Evolutionary conservation across 2,888 invertebrate species (phyloP).

Genomic region (Pristionchus japonicus): DNA sequence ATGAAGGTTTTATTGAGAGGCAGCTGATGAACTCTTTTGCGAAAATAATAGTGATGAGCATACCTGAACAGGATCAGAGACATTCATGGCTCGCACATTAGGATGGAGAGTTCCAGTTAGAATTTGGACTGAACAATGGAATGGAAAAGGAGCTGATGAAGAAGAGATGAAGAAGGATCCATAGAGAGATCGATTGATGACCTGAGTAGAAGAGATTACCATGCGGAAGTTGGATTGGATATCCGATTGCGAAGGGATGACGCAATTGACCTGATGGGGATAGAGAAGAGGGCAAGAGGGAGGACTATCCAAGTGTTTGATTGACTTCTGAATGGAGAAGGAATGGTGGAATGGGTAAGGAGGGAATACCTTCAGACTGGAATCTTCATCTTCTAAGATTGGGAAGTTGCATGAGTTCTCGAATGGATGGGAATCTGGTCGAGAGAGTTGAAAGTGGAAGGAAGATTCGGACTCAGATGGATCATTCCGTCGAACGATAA

Average conservation of each 20-base stretch:
- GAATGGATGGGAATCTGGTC: background rate
- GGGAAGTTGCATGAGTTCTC: background rate
- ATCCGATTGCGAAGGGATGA: background rate
- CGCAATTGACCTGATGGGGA: background rate
- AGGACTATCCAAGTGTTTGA: background rate
- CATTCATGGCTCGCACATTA: background rate
- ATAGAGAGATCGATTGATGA: background rate
- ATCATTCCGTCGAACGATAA: background rate
- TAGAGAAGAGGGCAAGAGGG: background rate
- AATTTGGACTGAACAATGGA: too few relatives aligned
- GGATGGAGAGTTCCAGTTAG: background rate
- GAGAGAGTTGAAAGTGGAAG: background rate
- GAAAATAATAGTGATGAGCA: too few relatives aligned
- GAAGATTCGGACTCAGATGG: background rate
- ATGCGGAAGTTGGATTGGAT: background rate
- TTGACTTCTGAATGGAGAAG: background rate
- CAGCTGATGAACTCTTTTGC: too few relatives aligned
- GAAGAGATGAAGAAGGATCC: background rate
- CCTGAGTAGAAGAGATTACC: too few relatives aligned
- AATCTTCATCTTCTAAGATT: background rate
- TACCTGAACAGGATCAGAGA: background rate
- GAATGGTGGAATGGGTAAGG: too few relatives aligned
- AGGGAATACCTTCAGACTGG: background rate
- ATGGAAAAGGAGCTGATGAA: background rate
- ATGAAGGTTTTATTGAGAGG: background rate